Conservation (phyloP, 2,888 invertebrate species). For the Sarcophaga rosellei region DNA sequence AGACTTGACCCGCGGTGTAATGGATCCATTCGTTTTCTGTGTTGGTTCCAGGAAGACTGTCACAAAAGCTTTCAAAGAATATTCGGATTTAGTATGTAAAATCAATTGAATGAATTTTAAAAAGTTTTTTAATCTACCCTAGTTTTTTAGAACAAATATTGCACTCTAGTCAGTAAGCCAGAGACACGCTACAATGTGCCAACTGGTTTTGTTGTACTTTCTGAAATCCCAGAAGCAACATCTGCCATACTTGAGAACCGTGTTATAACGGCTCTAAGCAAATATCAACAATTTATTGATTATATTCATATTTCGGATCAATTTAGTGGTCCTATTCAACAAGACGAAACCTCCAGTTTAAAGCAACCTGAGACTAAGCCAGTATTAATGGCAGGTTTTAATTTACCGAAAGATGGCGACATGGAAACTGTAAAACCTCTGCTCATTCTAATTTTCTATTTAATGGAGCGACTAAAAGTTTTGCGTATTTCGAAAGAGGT, state of each 20-base stretch:
- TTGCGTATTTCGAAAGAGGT: slow-evolving; percentile 95
- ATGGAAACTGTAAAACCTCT: slow-evolving; percentile 88
- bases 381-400: slow-evolving; percentile 91
- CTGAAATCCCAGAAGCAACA: slow-evolving; percentile 95
- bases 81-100: slow-evolving; percentile 92
- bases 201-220: slow-evolving; percentile 88
- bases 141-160: slow-evolving; percentile 86
- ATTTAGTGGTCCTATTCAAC: slow-evolving; percentile 93
- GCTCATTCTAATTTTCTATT: slow-evolving; percentile 93
- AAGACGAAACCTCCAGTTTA: slow-evolving; percentile 88
- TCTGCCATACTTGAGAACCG: slow-evolving; percentile 92
- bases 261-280: slow-evolving; percentile 88
- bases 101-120: background rate
- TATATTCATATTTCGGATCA: slow-evolving; percentile 99
- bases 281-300: slow-evolving; percentile 92
- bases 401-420: slow-evolving; percentile 86
- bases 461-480: slow-evolving; percentile 94
- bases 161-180: slow-evolving; percentile 88
- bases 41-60: slow-evolving; percentile 95
- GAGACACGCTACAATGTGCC: slow-evolving; percentile 92
- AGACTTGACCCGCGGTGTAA: slow-evolving; percentile 93
- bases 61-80: slow-evolving; percentile 92
- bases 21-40: slow-evolving; percentile 96
- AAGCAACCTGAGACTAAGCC: slow-evolving; percentile 91
- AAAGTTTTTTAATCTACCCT: background rate